These are phyloP conservation scores for Leptinotarsa rubiginosa DNA, from an alignment of 2,888 invertebrate genomes.

Conservation along the genomic window DNA sequence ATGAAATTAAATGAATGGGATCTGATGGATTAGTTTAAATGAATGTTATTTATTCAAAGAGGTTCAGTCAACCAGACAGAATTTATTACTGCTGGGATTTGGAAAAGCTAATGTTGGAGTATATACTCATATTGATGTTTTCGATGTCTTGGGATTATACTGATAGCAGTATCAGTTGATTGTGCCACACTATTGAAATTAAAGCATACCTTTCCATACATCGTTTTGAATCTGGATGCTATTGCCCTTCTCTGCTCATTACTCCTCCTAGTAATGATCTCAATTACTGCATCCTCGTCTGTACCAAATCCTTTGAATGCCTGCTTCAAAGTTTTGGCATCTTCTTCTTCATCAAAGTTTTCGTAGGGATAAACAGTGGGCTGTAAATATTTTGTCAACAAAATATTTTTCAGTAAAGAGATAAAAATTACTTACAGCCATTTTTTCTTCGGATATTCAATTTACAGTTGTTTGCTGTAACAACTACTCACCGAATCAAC, in stretches of 20 bases:
- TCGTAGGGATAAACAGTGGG: slow-evolving; percentile 60
- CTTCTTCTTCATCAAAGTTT: slow-evolving; percentile 60
- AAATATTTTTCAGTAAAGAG: background rate
- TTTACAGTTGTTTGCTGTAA: no score
- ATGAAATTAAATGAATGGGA: no score
- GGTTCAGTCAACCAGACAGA: no score
- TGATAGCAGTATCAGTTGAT: no score
- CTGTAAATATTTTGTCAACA: slow-evolving; percentile 46
- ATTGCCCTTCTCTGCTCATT: slow-evolving; percentile 77
- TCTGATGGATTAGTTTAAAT: no score
- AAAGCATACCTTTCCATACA: slow-evolving; percentile 75
- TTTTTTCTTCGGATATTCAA: background rate
- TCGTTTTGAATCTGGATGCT: slow-evolving; percentile 69
- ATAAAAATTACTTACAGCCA: slow-evolving; percentile 13
- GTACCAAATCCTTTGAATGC: slow-evolving; percentile 66
- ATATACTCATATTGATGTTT: no score
- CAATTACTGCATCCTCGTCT: slow-evolving; percentile 76
- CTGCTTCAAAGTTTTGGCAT: slow-evolving; percentile 60
- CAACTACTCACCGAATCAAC: no score
- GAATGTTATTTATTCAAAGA: no score
- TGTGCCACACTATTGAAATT: background rate
- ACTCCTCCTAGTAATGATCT: slow-evolving; percentile 73
- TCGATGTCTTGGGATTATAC: no score
- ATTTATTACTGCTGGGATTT: no score
- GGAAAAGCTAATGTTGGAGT: no score